Percentiles rank a stretch among this genome's conserved stretches.
These are phyloP conservation scores for Malthinus seriepunctatus DNA, from an alignment of 2,888 invertebrate genomes.

Conservation along the genomic window DNA sequence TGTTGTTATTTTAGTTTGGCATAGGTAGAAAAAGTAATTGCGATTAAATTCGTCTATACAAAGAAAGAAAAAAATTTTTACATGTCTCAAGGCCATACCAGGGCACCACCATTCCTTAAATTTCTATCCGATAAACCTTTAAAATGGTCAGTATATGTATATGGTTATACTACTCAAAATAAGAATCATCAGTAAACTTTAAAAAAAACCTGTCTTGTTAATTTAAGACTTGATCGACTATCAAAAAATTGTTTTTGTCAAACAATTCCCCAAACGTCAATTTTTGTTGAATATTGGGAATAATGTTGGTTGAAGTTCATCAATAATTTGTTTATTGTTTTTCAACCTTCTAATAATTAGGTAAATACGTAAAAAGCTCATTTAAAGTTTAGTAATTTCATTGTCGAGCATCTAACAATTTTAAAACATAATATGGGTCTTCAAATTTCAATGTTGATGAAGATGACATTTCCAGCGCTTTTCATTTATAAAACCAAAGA, in stretches of 20 bases:
- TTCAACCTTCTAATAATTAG: no score
- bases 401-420: no score
- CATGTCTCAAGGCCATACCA: conserved; percentile 23
- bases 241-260: not conserved
- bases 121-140: conserved; percentile 11
- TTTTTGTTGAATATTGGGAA: no score
- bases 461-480: not conserved
- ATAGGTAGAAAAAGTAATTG: conserved; percentile 9
- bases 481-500: not conserved
- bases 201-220: conserved; percentile 12
- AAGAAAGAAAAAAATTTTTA: conserved; percentile 19
- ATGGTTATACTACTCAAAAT: not conserved
- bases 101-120: conserved; percentile 19
- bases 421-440: no score
- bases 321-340: no score
- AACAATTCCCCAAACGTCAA: no score
- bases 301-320: no score
- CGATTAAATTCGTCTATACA: conserved; percentile 2
- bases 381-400: no score
- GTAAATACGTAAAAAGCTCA: no score
- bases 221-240: conserved; percentile 12
- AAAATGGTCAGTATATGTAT: conserved; percentile 12
- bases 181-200: conserved; percentile 5
- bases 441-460: not conserved
- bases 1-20: no score